Percentiles rank a stretch among this genome's conserved stretches.
These are phyloP conservation scores for Eilema caniola DNA, from an alignment of 2,888 invertebrate genomes.

Conservation along the genomic window DNA sequence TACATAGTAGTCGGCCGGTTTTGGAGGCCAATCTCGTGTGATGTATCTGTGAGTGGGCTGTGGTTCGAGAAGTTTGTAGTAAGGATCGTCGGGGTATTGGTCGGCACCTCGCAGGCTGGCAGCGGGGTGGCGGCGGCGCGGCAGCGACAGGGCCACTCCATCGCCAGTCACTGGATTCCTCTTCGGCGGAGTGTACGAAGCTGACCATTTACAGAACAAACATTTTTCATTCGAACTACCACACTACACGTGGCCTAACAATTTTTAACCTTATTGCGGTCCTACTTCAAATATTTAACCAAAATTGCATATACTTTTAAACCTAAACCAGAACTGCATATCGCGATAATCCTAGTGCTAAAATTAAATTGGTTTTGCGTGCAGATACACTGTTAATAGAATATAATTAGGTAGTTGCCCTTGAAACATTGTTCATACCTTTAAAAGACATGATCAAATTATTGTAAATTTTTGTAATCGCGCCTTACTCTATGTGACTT, in stretches of 20 bases:
- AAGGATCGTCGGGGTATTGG: constrained; percentile 63
- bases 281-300: not conserved
- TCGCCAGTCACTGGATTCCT: constrained; percentile 89
- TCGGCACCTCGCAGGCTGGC: constrained; percentile 84
- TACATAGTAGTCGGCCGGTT: constrained; percentile 79
- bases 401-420: constrained; percentile 16
- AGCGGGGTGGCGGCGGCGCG: constrained; percentile 81
- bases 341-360: constrained; percentile 19
- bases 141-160: constrained; percentile 85
- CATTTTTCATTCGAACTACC: constrained; percentile 75
- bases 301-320: constrained; percentile 1
- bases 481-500: not conserved
- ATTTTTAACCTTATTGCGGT: constrained; percentile 8
- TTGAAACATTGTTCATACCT: constrained; percentile 11
- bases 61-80: constrained; percentile 70
- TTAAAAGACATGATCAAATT: not conserved
- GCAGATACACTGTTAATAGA: constrained; percentile 21
- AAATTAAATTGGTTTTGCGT: constrained; percentile 26
- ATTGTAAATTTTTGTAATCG: not conserved
- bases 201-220: constrained; percentile 84
- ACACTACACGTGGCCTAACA: constrained; percentile 33
- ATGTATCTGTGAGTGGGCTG: constrained; percentile 79
- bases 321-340: constrained; percentile 14
- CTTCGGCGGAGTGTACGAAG: constrained; percentile 83
- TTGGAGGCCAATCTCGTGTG: constrained; percentile 77